These are phyloP conservation scores for Tenrec ecaudatus DNA, from an alignment of 2,113 vertebrate species.

Conservation along the genomic window DNA sequence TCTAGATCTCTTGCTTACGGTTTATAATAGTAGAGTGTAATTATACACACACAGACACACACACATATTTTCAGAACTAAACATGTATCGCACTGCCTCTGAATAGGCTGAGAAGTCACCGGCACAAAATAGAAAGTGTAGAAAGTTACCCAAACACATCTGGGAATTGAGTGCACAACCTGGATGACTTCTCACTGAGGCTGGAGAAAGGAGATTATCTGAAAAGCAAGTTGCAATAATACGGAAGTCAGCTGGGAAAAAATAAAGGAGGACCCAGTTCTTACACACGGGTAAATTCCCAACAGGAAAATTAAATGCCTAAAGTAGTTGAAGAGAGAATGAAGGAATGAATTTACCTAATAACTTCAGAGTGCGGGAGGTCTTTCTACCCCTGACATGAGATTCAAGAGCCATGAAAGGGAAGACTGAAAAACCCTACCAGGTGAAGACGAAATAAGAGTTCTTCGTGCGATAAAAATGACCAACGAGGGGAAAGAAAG, in stretches of 20 bases:
- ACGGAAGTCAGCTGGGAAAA: neutral
- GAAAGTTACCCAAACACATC: neutral
- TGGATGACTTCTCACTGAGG: neutral
- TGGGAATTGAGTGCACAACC: neutral
- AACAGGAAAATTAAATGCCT: neutral
- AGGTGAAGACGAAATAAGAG: constrained; percentile 43
- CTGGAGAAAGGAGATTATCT: neutral
- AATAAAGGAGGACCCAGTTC: neutral
- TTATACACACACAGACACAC: no score
- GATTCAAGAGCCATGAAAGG: constrained; percentile 12
- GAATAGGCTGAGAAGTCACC: neutral
- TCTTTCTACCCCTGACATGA: neutral
- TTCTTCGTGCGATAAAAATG: constrained; percentile 12
- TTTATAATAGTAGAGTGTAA: no score
- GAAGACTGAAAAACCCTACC: neutral
- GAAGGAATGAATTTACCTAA: neutral
- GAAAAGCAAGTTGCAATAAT: neutral
- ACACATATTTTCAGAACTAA: neutral
- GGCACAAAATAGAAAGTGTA: neutral
- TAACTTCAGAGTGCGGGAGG: neutral
- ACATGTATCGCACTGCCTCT: neutral
- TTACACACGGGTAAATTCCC: constrained; percentile 1
- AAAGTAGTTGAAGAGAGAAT: neutral
- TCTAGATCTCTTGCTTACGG: no score
- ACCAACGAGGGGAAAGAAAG: constrained; percentile 11